phyloP scores from a whole-genome alignment of 1,140 invertebrate species.

The Zaprionus davidi region DNA sequence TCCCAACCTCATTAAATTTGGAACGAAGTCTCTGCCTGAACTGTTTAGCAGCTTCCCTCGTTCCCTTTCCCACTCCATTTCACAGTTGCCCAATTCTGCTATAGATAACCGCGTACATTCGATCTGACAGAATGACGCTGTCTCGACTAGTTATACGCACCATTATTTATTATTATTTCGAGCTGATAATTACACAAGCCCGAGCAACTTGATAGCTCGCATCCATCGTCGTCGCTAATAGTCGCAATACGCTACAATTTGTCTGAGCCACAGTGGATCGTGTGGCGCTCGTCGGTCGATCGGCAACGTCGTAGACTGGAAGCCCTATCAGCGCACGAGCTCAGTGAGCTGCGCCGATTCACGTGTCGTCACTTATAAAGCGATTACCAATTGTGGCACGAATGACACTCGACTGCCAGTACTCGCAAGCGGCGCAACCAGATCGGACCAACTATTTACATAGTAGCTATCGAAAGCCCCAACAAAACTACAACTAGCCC shows the following conservation, averaged over 20 bases:
- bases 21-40: not conserved
- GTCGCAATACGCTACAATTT: constrained; percentile 14
- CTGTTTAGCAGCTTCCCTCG: not conserved
- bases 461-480: not conserved
- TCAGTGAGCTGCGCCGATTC: constrained; percentile 32
- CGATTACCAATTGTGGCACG: constrained; percentile 54
- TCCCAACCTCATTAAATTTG: not conserved
- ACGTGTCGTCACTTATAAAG: constrained; percentile 77
- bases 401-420: constrained; percentile 63
- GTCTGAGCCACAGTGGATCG: constrained; percentile 1
- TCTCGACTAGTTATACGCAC: constrained; percentile 21
- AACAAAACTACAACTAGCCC: not conserved
- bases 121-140: not conserved
- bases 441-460: constrained; percentile 45
- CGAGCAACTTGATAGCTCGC: not conserved
- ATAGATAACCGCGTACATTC: constrained; percentile 1
- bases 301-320: constrained; percentile 26
- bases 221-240: not conserved
- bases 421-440: constrained; percentile 43
- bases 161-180: not conserved
- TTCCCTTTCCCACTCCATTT: not conserved
- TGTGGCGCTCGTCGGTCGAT: not conserved
- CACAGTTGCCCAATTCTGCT: not conserved
- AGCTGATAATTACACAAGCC: constrained; percentile 28
- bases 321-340: constrained; percentile 46